Evolutionary conservation across 2,113 vertebrate species (phyloP).

Genomic region (Pachypanchax playfairii): DNA sequence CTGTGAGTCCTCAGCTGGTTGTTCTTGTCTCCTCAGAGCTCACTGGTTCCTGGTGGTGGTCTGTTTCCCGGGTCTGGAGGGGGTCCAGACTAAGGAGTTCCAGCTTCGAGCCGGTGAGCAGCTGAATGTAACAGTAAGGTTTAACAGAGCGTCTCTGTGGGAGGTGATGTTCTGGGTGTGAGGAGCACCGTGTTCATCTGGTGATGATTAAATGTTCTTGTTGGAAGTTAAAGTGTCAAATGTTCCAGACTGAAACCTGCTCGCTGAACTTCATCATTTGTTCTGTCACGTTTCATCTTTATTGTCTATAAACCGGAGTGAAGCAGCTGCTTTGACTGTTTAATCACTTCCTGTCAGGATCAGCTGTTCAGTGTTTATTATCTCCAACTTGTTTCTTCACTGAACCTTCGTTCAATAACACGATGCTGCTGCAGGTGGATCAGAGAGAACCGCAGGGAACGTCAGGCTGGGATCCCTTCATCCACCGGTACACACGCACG

Average conservation of each 20-base stretch:
- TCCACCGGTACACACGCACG: constrained; percentile 51
- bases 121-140: too few species aligned
- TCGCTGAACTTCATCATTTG: not conserved
- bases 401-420: too few species aligned
- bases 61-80: constrained; percentile 91
- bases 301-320: not conserved
- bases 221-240: too few species aligned
- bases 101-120: constrained; percentile 17
- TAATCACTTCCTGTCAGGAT: not conserved
- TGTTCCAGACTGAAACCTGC: not conserved
- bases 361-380: not conserved
- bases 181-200: not conserved
- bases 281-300: not conserved
- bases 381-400: too few species aligned
- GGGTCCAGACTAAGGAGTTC: constrained; percentile 69
- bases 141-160: too few species aligned
- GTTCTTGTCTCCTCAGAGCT: constrained; percentile 71
- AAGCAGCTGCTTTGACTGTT: too few species aligned
- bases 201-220: too few species aligned
- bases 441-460: not conserved
- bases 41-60: constrained; percentile 95
- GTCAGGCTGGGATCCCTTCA: not conserved
- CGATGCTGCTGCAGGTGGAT: constrained; percentile 36
- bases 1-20: too few species aligned
- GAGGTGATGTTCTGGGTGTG: not conserved